Base-by-base conservation (phyloP, 2,113 vertebrate genomes). In the Notechis scutatus region DNA sequence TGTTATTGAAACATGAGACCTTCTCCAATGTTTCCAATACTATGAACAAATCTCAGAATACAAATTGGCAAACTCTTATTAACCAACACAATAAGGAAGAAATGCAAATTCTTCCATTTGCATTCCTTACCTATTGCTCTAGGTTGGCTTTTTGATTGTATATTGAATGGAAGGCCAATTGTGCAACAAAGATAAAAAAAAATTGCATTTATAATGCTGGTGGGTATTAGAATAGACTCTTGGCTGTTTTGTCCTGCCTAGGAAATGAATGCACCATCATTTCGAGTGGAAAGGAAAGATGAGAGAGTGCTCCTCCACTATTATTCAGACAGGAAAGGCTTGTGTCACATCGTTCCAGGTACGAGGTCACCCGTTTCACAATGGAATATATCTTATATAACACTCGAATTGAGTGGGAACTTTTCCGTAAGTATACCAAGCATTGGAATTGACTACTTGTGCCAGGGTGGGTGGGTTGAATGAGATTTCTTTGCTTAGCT, bases 181-280 rank as follows among this genome's bases (percentile, higher is more conserved):
- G 34, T 42, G 34, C 74, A 42, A 21, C 74, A 81, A 42, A 42
- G 74, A 81, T 42, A 8, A 11, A 11, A 52, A 69, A 39, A 42
- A 42, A 81, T 1, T 42, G 74, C 18, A 81, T 81, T 81, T 81
- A 42, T 81, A 81, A 42, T 81, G 6, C 1, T 0, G 11, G 85
- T 87, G 26, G 45, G 42, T 50, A 50, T 87, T 87, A 50, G 45
- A 47, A 47, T 50, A 50, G 11, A 29, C 47, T 87, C 47, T 85
- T 10, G 20, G 6, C 23, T 26, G 47, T 50, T 59, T 91, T 93
- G 94, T 45, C 96, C 91, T 93, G 20, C 26, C 29, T 74, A 98
- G 98, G 97, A 98, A 95, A 98, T 97, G 98, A 98, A 98, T 4
- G 97, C 97, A 3, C 97, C 97, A 0, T 98, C 97, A 4, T 98